phyloP scores from a whole-genome alignment of 2,113 vertebrate genomes.

The Sciurus niger region DNA sequence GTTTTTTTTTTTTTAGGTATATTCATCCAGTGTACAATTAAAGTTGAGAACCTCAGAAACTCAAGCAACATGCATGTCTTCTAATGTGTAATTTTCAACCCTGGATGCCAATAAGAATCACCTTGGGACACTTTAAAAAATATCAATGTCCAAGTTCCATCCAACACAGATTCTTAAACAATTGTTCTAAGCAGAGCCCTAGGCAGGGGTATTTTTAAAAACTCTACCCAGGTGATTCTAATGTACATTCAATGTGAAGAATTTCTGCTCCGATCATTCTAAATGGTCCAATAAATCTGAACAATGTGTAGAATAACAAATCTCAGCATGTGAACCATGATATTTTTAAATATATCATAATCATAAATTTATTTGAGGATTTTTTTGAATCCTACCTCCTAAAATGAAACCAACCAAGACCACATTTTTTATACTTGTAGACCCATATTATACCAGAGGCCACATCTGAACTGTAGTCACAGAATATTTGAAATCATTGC shows the following conservation, averaged over 20 bases:
- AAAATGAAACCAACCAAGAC: neutral
- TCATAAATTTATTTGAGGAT: neutral
- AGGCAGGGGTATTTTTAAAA: neutral
- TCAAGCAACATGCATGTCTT: neutral
- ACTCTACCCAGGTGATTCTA: neutral
- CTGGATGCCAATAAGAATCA: neutral
- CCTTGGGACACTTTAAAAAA: neutral
- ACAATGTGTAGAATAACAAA: neutral
- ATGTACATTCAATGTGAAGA: neutral
- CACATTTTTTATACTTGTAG: neutral
- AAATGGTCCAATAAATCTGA: neutral
- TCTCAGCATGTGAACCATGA: neutral
- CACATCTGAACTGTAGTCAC: neutral
- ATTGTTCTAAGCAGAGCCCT: neutral
- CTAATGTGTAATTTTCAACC: neutral
- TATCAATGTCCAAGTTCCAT: neutral
- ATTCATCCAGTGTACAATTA: neutral
- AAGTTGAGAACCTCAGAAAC: neutral
- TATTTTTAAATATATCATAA: constrained; percentile 38
- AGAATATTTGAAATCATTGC: constrained; percentile 56
- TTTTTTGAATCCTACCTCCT: neutral
- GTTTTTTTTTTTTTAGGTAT: neutral
- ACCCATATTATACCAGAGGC: constrained; percentile 4
- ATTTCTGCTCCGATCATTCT: neutral
- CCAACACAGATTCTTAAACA: neutral